Conservation (phyloP, 30 jellyfish, hydroid and myxozoan genomes). For the Aurelia coerulea region DNA sequence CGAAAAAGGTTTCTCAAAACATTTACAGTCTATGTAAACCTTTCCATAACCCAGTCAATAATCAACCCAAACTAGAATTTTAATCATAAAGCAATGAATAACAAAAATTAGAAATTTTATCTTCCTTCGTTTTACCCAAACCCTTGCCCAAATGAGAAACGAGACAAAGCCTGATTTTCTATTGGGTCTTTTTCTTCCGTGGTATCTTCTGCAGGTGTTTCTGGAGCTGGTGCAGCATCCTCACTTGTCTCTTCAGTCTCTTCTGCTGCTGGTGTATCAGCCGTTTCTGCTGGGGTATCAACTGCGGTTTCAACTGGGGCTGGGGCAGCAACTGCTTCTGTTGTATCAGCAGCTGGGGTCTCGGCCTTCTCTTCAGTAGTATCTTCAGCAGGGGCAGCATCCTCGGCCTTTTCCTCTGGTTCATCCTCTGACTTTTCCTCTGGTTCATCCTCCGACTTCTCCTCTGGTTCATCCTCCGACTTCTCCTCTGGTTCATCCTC, state of each 20-base stretch:
- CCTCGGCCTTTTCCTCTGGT: conserved; percentile 27
- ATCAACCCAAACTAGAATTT: no score
- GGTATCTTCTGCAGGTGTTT: conserved; percentile 5
- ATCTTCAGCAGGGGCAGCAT: conserved; percentile 42
- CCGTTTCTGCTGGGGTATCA: conserved; percentile 10
- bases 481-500: conserved; percentile 55
- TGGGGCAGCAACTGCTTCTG: conserved; percentile 4
- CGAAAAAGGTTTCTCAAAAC: no score
- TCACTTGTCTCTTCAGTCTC: neutral
- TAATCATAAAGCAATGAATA: no score
- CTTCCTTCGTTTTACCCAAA: no score
- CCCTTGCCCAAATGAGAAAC: no score
- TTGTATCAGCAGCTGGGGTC: conserved; percentile 30
- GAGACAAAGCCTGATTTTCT: neutral
- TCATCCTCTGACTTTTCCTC: conserved; percentile 70
- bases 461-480: conserved; percentile 25
- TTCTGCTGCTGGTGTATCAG: conserved; percentile 27
- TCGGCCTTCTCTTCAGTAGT: conserved; percentile 39
- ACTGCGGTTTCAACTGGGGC: no score
- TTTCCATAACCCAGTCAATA: no score
- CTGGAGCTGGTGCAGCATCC: conserved; percentile 27
- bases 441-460: conserved; percentile 8
- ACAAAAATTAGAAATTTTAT: no score
- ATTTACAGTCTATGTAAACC: no score
- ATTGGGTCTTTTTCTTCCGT: conserved; percentile 28